These are phyloP conservation scores for Diogma glabrata DNA, from an alignment of 2,888 invertebrate genomes.

Conservation along the genomic window DNA sequence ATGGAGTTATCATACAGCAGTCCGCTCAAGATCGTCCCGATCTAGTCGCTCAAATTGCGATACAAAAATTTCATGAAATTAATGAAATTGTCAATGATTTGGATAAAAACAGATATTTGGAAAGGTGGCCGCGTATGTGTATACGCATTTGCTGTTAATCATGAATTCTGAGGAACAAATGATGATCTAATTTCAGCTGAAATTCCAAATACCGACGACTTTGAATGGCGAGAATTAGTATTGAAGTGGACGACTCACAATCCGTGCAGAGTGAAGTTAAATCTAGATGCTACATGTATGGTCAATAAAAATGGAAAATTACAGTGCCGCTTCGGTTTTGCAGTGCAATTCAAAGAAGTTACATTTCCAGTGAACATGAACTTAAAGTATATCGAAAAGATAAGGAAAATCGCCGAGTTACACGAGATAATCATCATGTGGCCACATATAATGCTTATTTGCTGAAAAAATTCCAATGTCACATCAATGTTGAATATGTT, in stretches of 20 bases:
- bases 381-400: background rate
- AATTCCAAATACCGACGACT: background rate
- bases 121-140: conserved; percentile 1
- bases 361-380: background rate
- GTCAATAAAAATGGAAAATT: too few relatives aligned
- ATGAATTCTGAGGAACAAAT: too few relatives aligned
- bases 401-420: background rate
- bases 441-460: background rate
- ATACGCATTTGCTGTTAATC: too few relatives aligned
- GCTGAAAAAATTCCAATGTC: too few relatives aligned
- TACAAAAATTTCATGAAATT: conserved; percentile 1
- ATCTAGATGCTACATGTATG: too few relatives aligned
- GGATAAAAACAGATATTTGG: background rate
- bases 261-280: too few relatives aligned
- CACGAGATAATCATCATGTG: background rate
- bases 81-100: background rate
- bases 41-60: background rate
- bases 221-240: too few relatives aligned
- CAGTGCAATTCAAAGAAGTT: too few relatives aligned
- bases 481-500: too few relatives aligned
- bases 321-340: background rate
- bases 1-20: too few relatives aligned
- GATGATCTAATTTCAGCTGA: too few relatives aligned
- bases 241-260: background rate
- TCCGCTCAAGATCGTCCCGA: too few relatives aligned